Percentiles rank a stretch among this genome's conserved stretches.
phyloP scores from a whole-genome alignment of 2,888 invertebrate species.

The Cephus spinipes region DNA sequence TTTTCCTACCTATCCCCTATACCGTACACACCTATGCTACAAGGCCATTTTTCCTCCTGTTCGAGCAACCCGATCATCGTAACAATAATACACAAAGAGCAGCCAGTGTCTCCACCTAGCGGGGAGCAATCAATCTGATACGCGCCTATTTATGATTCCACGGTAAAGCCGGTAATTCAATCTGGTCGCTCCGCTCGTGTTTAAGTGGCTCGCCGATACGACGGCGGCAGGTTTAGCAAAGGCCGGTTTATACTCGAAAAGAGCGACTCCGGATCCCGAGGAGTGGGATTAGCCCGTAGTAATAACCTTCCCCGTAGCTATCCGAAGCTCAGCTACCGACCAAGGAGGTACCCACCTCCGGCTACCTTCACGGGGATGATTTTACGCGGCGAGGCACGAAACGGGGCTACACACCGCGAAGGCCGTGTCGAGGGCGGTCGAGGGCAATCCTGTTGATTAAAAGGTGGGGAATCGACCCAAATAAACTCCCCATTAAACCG shows the following conservation, averaged over 20 bases:
- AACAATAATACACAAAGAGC: not conserved
- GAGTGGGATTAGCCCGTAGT: constrained; percentile 50
- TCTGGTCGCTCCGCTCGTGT: constrained; percentile 11
- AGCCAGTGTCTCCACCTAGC: not conserved
- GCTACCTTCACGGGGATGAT: constrained; percentile 26
- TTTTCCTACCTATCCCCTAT: not conserved
- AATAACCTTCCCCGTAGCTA: constrained; percentile 51
- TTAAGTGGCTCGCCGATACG: constrained; percentile 19
- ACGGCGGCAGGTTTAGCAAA: constrained; percentile 4
- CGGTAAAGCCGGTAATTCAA: constrained; percentile 20
- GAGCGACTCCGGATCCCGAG: constrained; percentile 17
- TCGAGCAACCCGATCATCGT: not conserved
- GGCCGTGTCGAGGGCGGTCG: constrained; percentile 41
- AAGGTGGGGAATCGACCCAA: constrained; percentile 55
- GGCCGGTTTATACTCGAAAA: constrained; percentile 11
- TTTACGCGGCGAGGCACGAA: constrained; percentile 8
- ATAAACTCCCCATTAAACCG: constrained; percentile 55
- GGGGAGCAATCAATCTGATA: not conserved
- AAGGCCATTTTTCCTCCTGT: not conserved
- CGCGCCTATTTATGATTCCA: constrained; percentile 16
- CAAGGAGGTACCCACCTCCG: not conserved
- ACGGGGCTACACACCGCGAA: constrained; percentile 4
- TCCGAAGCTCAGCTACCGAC: constrained; percentile 34
- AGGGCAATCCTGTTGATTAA: constrained; percentile 45
- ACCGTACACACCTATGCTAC: not conserved